Percentiles rank a stretch among this genome's conserved stretches.
Evolutionary conservation across 2,797 vertebrate genomes (phyloP).

Genomic region (Syndactyla subalaris): DNA sequence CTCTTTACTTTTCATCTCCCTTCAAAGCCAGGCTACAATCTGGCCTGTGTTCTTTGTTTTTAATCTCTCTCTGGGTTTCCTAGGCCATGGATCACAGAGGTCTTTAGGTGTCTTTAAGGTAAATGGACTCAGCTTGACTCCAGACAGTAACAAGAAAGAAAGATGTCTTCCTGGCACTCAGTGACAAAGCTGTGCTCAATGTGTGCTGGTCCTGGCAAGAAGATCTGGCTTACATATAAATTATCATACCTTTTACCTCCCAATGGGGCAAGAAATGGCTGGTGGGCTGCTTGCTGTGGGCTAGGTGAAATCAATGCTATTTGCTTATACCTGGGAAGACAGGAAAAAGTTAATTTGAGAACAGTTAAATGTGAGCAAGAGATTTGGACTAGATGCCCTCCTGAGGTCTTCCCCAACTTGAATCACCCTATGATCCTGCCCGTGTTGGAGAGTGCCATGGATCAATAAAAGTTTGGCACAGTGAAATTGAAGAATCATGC

Average conservation of each 20-base stretch:
- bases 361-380: background rate
- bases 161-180: background rate
- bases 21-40: background rate
- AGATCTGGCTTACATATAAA: background rate
- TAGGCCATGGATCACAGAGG: background rate
- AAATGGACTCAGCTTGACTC: background rate
- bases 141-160: background rate
- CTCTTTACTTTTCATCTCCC: background rate
- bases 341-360: background rate
- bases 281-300: background rate
- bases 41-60: background rate
- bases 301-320: background rate
- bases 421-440: background rate
- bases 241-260: background rate
- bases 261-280: background rate
- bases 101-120: background rate
- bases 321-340: background rate
- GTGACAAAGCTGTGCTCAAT: background rate
- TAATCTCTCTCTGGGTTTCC: background rate
- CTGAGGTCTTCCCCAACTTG: accelerated
- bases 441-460: background rate
- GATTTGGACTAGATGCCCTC: background rate
- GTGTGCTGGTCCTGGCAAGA: background rate
- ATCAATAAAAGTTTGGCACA: background rate
- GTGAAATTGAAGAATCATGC: background rate